Conservation (phyloP, 1,140 invertebrate genomes). For the roundworm (Caenorhabditis elegans) region DNA sequence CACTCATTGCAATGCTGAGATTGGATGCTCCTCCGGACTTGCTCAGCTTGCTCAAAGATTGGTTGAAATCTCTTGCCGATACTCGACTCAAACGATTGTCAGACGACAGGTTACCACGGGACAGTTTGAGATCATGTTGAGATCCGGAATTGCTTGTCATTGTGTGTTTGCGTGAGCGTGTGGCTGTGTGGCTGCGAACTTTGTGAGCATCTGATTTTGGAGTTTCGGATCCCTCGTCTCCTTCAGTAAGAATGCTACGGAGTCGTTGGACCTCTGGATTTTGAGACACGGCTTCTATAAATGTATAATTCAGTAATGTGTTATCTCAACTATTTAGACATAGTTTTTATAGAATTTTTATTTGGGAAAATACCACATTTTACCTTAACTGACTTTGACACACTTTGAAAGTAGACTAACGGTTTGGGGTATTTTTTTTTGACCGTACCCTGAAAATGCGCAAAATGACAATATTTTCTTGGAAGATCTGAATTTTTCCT, state of each 20-base stretch:
- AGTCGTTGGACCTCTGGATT: background rate
- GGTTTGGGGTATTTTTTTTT: too few relatives aligned
- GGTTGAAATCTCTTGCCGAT: constrained; percentile 61
- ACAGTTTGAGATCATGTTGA: constrained; percentile 25
- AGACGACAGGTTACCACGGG: constrained; percentile 54
- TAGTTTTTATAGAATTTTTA: too few relatives aligned
- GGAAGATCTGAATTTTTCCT: too few relatives aligned
- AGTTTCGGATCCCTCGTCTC: background rate
- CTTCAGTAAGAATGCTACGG: background rate
- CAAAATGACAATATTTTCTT: too few relatives aligned
- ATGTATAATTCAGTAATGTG: too few relatives aligned
- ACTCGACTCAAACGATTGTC: constrained; percentile 54
- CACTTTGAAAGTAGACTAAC: too few relatives aligned
- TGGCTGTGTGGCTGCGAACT: constrained; percentile 12
- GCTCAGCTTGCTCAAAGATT: constrained; percentile 61
- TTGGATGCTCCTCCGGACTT: constrained; percentile 54
- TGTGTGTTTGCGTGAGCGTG: constrained; percentile 53
- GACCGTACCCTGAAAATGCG: too few relatives aligned
- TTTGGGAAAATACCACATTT: too few relatives aligned
- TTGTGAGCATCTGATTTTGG: background rate
- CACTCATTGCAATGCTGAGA: constrained; percentile 58
- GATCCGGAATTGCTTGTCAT: constrained; percentile 55
- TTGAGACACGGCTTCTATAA: constrained; percentile 10
- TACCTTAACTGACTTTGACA: too few relatives aligned
- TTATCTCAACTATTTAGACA: too few relatives aligned